Evolutionary conservation across 2,113 vertebrate genomes (phyloP).

Genomic region (Eolophus roseicapilla): DNA sequence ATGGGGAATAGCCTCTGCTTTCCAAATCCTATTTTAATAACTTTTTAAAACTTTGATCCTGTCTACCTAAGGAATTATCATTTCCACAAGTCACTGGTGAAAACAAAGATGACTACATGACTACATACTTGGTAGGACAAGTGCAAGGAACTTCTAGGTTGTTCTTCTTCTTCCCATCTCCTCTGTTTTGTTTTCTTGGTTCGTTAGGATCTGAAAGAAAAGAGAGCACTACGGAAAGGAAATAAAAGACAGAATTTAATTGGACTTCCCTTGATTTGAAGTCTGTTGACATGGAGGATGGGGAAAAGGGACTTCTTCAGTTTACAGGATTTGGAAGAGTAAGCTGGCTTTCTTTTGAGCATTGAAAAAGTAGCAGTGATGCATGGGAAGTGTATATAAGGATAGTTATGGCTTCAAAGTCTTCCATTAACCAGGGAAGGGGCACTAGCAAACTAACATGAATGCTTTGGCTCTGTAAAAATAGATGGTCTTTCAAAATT

Average conservation of each 20-base stretch:
- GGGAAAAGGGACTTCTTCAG: neutral
- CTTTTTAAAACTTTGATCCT: neutral
- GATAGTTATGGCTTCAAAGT: neutral
- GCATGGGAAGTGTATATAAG: neutral
- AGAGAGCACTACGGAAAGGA: neutral
- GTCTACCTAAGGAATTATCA: neutral
- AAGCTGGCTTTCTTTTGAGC: neutral
- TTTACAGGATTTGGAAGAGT: neutral
- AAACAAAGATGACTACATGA: neutral
- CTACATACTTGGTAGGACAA: neutral
- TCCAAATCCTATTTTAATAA: constrained; percentile 12
- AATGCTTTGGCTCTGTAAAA: neutral
- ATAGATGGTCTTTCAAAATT: neutral
- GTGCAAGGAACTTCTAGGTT: neutral
- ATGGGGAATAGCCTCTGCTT: neutral
- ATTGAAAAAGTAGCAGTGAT: neutral
- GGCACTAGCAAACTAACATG: neutral
- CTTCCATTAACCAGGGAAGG: neutral
- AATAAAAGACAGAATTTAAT: neutral
- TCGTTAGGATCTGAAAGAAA: neutral
- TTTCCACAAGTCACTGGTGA: neutral
- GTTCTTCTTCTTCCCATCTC: neutral
- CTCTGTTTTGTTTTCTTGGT: neutral
- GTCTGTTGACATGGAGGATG: neutral
- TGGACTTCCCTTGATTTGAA: neutral